Evolutionary conservation across 2,888 invertebrate genomes (phyloP).

Genomic region (Drosophila mimica): DNA sequence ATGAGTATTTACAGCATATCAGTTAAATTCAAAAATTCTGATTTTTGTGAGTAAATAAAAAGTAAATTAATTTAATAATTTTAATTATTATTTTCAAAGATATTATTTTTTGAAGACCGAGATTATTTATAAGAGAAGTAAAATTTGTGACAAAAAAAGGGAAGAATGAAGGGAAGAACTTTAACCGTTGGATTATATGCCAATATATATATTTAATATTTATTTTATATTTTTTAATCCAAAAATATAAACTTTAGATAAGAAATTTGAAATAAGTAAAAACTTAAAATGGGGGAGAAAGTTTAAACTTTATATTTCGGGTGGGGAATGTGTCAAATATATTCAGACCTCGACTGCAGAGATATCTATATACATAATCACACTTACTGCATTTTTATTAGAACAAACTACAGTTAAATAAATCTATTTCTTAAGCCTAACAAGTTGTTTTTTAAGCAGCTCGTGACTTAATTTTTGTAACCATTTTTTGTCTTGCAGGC

Average conservation of each 20-base stretch:
- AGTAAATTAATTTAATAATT: background rate
- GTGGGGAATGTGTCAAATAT: background rate
- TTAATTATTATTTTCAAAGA: background rate
- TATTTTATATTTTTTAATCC: too few species aligned
- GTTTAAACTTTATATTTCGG: too few species aligned
- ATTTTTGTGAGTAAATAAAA: background rate
- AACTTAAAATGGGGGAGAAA: background rate
- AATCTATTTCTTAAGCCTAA: background rate
- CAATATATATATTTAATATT: background rate
- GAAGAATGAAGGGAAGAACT: background rate
- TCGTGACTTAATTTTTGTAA: background rate
- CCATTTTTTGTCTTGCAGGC: conserved; percentile 86
- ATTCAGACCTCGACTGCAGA: background rate
- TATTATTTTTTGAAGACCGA: background rate
- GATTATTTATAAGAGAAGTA: background rate
- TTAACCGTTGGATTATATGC: background rate
- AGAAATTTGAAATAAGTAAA: background rate
- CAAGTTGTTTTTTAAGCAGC: conserved; percentile 2
- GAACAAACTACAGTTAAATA: background rate
- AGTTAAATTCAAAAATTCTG: fast-evolving
- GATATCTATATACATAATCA: background rate
- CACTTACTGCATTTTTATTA: background rate
- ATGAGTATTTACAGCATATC: background rate
- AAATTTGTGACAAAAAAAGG: background rate
- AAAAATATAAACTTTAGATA: background rate